Base-by-base conservation (phyloP, 2,113 vertebrate genomes). In the Condylura cristata region DNA sequence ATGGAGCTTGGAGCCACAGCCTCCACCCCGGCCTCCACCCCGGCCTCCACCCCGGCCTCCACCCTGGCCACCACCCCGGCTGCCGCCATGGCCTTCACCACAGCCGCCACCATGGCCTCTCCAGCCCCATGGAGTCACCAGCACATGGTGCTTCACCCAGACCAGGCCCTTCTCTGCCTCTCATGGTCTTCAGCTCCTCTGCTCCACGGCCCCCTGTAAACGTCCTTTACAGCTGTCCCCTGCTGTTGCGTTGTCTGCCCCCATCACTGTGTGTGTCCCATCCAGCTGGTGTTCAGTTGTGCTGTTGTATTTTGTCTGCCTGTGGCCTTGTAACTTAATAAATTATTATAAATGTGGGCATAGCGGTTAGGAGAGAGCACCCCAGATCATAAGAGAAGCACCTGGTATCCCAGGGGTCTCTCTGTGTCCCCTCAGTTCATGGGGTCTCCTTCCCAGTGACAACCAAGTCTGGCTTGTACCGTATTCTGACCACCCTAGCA, bases 231-330 rank as follows among this genome's bases (percentile, higher is more conserved):
- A 53, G 63, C 12, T 71, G 13, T 6, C 1, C 8, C 20, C 6
- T 8, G 6, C 44, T 34, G 17, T 0, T 22, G 3, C 3, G 37
- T 0, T 16, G 71, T 79, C 37, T n/a, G 6, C 3, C 30, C 44
- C 88, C 3, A 0, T 53, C 32, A 10, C 34, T 44, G 53, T n/a
- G 30, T 6, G 18, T 48, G 13, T 22, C 7, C 37, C 10, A 14
- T 5, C 56, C 22, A 2, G 39, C 34, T 14, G 0, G 13, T 10
- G 13, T 13, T 37, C 51, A 28, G 32, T 37, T 86, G 63, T 28
- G 26, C 46, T 68, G 84, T 58, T 68, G 74, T 56, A 56, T 56
- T 22, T 56, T 56, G 53, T 56, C 53, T 26, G 14, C 74, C 20
- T 24, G 48, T 26, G 34, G 41, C 8, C 56, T 32, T 65, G 51